A percentile compares a stretch with the other conserved stretches of the same genome.
phyloP scores from a whole-genome alignment of 1,140 invertebrate genomes.

The Heliconius melpomene region DNA sequence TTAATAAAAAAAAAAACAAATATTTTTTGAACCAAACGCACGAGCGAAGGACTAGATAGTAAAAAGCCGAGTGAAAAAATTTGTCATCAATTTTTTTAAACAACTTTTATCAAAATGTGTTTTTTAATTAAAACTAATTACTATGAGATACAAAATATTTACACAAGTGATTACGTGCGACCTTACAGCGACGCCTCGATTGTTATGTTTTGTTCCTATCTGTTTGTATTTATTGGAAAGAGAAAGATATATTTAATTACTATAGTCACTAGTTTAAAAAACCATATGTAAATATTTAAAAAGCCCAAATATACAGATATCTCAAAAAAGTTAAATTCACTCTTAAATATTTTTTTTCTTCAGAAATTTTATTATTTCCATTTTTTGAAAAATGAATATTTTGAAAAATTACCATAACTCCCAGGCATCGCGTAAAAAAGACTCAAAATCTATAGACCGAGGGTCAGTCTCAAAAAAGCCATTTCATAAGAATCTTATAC shows the following conservation, averaged over 20 bases:
- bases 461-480: background rate
- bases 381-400: background rate
- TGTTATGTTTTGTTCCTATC: background rate
- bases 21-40: background rate
- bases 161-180: slow-evolving; percentile 7
- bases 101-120: slow-evolving; percentile 7
- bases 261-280: background rate
- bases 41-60: background rate
- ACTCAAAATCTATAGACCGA: background rate
- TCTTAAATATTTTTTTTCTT: background rate
- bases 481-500: background rate
- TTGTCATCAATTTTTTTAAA: background rate
- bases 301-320: background rate
- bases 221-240: background rate
- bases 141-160: slow-evolving; percentile 13
- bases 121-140: background rate
- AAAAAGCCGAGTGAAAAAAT: slow-evolving; percentile 11
- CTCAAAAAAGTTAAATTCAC: background rate
- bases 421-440: background rate
- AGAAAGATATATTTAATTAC: background rate
- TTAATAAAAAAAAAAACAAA: background rate
- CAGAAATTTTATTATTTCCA: background rate
- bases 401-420: background rate
- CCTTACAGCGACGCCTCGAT: background rate
- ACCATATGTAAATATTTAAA: background rate